Evolutionary conservation across 2,113 vertebrate genomes (phyloP).

Genomic region (Macroglossus sobrinus): DNA sequence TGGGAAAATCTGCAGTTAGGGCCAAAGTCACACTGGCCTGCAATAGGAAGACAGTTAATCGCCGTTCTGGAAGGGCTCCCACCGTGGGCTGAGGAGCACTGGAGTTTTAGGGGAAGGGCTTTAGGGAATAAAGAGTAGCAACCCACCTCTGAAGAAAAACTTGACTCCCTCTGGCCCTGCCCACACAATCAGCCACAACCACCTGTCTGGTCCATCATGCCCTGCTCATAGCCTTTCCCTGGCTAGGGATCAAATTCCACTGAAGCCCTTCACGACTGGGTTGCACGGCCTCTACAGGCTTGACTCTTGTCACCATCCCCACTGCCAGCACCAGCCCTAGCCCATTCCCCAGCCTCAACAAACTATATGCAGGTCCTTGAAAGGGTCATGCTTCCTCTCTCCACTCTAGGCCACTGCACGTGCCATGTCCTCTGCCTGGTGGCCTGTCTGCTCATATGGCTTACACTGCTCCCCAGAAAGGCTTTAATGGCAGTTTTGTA

Average conservation of each 20-base stretch:
- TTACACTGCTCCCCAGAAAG: neutral
- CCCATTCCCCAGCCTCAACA: neutral
- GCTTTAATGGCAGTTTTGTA: neutral
- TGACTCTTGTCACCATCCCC: neutral
- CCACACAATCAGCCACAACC: neutral
- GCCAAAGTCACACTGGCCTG: constrained; percentile 93
- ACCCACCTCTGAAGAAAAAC: neutral
- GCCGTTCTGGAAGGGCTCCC: neutral
- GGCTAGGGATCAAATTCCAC: neutral
- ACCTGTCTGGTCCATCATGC: neutral
- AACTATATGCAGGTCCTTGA: neutral
- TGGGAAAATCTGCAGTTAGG: constrained; percentile 95
- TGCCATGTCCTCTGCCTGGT: neutral
- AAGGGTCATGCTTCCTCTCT: neutral
- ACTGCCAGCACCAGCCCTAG: too few species aligned
- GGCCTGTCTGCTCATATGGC: neutral
- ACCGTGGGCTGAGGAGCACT: neutral
- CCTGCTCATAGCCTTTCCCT: neutral
- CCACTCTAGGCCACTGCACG: neutral
- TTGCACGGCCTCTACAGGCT: neutral
- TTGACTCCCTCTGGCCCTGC: neutral
- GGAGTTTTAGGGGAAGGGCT: neutral
- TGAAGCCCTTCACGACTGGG: neutral
- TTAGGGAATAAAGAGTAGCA: neutral
- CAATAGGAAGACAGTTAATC: neutral